Base-by-base conservation (phyloP, 2,113 vertebrate species). In the Halichoeres trimaculatus region DNA sequence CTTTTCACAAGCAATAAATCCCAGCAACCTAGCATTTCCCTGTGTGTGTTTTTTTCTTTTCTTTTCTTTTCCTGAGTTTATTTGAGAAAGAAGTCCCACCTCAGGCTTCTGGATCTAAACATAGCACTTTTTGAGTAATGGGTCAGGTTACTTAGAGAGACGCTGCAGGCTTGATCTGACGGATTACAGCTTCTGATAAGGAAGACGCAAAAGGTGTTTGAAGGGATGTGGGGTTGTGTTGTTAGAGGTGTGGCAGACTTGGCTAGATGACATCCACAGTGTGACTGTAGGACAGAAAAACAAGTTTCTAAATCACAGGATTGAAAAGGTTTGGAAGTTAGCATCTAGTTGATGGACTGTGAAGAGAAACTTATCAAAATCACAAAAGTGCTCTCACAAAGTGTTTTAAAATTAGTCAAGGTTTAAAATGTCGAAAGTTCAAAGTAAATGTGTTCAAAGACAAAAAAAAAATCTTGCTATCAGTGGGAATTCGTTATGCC, bases 21-120 rank as follows among this genome's bases (percentile, higher is more conserved):
- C 47, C 24, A 61, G 19, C 59, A 51, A 56, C 45, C 10, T 1
- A 61, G 14, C 53, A 56, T 69, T 26, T 9, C 47, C 30, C 3
- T 30, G 30, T 30, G 3, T 30, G 3, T 30, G 3, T 30, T 30
- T 30, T 3, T 30, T 30, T 6, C 30, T 38, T 74, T 66, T 72
- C 74, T 51, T 58, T 34, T 57, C 74, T 72, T 41, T 88, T 81
- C 85, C 82, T 83, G 76, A 52, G 43, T 14, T 79, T 67, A 70
- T 60, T 75, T 85, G 66, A 70, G 61, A 16, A 24, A 22, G 7
- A 11, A 65, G 40, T 59, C 59, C 40, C 10, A 59, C 43, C 69
- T 73, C 22, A 10, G 66, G 22, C 47, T 50, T 40, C 26, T 12
- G 59, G 35, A 38, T 22, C 67, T 86, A 88, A 84, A 86, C 70